Evolutionary conservation across 1,140 invertebrate species (phyloP), one percentile per base, ranked within the genome.

Genomic region (Diorhabda elongata): DNA sequence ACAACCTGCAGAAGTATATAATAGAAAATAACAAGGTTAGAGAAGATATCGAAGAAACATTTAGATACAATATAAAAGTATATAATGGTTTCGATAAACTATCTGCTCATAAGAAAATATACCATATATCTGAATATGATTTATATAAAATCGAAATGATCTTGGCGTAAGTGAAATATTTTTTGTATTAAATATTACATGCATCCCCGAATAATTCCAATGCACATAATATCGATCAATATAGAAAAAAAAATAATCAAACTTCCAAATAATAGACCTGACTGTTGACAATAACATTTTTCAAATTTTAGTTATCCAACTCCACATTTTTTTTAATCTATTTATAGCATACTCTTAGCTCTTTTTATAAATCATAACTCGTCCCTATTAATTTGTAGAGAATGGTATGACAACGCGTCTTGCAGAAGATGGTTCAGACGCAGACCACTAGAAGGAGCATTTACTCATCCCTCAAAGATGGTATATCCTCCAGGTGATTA

Each of bases 381-480:
- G 26, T 26, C 26, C 26, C n/a, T 6, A 52, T 52, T 52, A 3
- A 52, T 72, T 76, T 81, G 61, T 79, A 92, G 91, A 74, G 92
- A 94, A 77, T 95, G 93, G 94, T 95, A 92, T 77, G 86, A 87
- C 75, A 96, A 96, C 80, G 92, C 94, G 5, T 92, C 92, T 2
- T 96, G 94, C 79, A 88, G 90, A 73, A 91, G 86, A 7, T 94
- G 92, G 88, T 96, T 90, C 84, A 85, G 95, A 8, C 87, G 92
- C 57, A 87, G 92, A 44, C 90, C 91, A 44, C 82, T 96, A 2
- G 88, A 87, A 75, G 90, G 90, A 60, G 94, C 93, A 58, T 95
- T 92, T 81, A 91, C 90, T 26, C 92, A 96, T 81, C 93, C 94
- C 4, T 95, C 93, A n/a, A 90, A 88, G 78, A 96, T 96, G 94